Conservation (phyloP, 2,888 invertebrate genomes). For the Celastrina argiolus region DNA sequence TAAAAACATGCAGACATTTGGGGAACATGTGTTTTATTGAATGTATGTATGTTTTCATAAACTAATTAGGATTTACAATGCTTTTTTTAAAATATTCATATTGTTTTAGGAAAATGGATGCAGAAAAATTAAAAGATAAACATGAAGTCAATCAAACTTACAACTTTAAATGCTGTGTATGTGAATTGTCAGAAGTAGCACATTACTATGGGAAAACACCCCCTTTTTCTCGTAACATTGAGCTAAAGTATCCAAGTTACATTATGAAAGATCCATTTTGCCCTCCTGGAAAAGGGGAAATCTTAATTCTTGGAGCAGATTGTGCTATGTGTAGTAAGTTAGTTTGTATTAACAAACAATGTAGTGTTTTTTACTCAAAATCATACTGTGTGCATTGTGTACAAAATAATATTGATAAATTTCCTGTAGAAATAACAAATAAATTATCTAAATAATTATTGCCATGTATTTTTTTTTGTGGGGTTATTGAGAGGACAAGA, state of each 20-base stretch:
- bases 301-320: conserved; percentile 85
- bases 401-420: conserved; percentile 69
- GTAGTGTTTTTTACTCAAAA: conserved; percentile 88
- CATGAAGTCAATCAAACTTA: conserved; percentile 30
- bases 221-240: conserved; percentile 83
- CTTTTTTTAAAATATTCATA: not conserved
- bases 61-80: not conserved
- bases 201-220: conserved; percentile 87
- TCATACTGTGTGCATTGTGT: conserved; percentile 87
- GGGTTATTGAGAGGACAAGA: conserved; percentile 21
- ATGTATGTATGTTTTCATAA: conserved; percentile 24
- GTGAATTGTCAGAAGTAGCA: conserved; percentile 82
- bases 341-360: conserved; percentile 85
- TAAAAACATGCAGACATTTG: conserved; percentile 10
- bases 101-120: conserved; percentile 56
- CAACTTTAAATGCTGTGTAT: conserved; percentile 81
- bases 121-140: conserved; percentile 38
- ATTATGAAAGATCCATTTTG: conserved; percentile 92
- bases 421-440: conserved; percentile 83
- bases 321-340: conserved; percentile 82
- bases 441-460: conserved; percentile 69
- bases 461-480: not conserved
- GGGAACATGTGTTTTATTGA: conserved; percentile 4
- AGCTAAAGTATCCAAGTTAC: conserved; percentile 85
- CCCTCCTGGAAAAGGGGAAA: conserved; percentile 85